phyloP scores from a whole-genome alignment of 2,888 invertebrate species.

The Agrotis puta region DNA sequence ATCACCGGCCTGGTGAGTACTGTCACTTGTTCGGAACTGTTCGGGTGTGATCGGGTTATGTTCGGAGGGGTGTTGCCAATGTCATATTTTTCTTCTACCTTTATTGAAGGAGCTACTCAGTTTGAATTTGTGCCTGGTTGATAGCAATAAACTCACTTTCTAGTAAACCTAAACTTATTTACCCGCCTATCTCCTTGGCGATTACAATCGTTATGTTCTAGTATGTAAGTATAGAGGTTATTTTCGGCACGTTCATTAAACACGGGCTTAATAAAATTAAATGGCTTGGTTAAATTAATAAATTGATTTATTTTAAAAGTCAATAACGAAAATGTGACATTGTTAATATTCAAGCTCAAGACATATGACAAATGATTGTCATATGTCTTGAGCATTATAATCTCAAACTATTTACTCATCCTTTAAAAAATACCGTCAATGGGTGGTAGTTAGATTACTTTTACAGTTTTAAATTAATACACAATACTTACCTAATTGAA shows the following conservation, averaged over 20 bases:
- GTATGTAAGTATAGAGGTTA: too few species aligned
- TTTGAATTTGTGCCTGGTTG: too few species aligned
- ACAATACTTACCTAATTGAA: too few species aligned
- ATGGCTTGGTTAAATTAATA: neutral
- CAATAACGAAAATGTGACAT: conserved; percentile 25
- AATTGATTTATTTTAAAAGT: too few species aligned
- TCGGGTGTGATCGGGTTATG: conserved; percentile 34
- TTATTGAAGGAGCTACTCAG: too few species aligned
- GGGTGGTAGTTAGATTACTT: conserved; percentile 14
- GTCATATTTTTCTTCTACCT: conserved; percentile 19
- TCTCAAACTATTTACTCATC: neutral
- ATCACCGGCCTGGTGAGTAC: conserved; percentile 80
- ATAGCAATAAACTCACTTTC: too few species aligned
- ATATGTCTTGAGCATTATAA: conserved; percentile 13
- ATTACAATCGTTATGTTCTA: too few species aligned
- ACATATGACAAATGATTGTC: too few species aligned
- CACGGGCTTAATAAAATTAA: neutral
- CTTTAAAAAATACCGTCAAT: neutral
- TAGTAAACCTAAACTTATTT: too few species aligned
- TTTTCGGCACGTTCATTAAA: neutral
- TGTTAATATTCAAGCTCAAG: conserved; percentile 42
- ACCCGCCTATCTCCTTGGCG: too few species aligned
- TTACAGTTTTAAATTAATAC: neutral
- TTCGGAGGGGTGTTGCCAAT: conserved; percentile 24
- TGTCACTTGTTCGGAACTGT: conserved; percentile 12